Evolutionary conservation across 2,888 invertebrate genomes (phyloP).

Genomic region (Drosophila dives): DNA sequence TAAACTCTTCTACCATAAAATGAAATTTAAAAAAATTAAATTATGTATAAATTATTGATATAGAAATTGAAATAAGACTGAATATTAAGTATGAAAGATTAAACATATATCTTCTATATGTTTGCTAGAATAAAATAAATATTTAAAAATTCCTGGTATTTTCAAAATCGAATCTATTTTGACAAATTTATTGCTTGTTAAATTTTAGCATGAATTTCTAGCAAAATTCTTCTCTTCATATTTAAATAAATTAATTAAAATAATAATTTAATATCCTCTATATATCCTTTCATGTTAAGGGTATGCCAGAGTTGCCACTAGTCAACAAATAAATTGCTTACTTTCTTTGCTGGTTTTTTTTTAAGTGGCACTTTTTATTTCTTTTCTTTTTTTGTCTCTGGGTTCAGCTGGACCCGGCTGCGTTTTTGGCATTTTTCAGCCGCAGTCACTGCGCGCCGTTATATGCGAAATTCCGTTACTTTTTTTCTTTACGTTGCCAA

Average conservation of each 20-base stretch:
- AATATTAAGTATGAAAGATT: neutral
- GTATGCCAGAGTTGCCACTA: conserved; percentile 9
- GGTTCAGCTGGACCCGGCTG: conserved; percentile 31
- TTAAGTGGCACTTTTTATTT: neutral
- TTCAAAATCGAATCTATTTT: too few species aligned
- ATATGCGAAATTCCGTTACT: conserved; percentile 57
- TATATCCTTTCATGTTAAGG: neutral
- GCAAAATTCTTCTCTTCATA: too few species aligned
- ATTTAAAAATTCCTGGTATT: too few species aligned
- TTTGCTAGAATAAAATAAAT: too few species aligned
- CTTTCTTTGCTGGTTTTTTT: conserved; percentile 6
- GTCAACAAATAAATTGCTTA: neutral
- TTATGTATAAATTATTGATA: neutral
- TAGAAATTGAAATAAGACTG: neutral
- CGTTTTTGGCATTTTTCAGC: conserved; percentile 62
- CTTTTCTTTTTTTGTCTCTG: conserved; percentile 18
- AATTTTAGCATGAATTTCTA: too few species aligned
- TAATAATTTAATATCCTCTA: too few species aligned
- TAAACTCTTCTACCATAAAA: neutral
- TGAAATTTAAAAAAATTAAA: neutral
- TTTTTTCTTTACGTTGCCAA: conserved; percentile 41
- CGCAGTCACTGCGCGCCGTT: conserved; percentile 28
- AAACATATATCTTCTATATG: too few species aligned
- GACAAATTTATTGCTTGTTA: too few species aligned
- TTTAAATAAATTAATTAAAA: too few species aligned